Conservation (phyloP, 2,797 vertebrate genomes). For the Jordanella pulchra region DNA sequence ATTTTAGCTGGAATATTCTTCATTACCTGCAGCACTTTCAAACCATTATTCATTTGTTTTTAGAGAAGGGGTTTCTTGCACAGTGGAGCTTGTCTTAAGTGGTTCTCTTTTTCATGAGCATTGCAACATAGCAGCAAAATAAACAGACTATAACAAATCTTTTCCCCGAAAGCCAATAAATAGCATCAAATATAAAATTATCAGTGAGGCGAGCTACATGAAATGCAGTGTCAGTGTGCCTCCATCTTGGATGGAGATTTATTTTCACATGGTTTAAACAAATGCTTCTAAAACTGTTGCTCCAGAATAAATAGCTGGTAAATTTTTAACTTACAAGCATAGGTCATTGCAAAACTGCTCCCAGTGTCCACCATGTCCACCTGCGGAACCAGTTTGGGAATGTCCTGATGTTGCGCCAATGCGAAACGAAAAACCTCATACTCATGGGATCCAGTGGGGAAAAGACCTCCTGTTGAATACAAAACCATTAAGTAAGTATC, state of each 20-base stretch:
- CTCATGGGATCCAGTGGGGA: constrained; percentile 96
- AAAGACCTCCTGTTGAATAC: constrained; percentile 87
- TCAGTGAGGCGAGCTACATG: background rate
- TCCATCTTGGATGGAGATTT: background rate
- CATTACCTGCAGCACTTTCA: background rate
- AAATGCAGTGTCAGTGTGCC: background rate
- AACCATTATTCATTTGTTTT: background rate
- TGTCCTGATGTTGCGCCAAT: constrained; percentile 90
- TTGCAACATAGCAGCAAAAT: background rate
- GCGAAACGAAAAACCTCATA: constrained; percentile 97
- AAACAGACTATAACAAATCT: background rate
- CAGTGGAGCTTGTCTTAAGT: background rate
- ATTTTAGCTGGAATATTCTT: background rate
- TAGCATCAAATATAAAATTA: background rate
- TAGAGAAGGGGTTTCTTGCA: background rate
- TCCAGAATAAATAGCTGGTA: too few species aligned
- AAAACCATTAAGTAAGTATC: constrained; percentile 1
- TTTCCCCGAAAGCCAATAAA: background rate
- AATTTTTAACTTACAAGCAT: constrained; percentile 89
- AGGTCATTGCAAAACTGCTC: constrained; percentile 98
- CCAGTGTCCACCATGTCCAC: constrained; percentile 98
- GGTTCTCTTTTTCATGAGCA: background rate
- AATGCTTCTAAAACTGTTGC: background rate
- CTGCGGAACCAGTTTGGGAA: constrained; percentile 94
- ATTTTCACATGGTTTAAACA: background rate